Evolutionary conservation across 2,113 vertebrate species (phyloP).

Genomic region (Hypanus sabinus): DNA sequence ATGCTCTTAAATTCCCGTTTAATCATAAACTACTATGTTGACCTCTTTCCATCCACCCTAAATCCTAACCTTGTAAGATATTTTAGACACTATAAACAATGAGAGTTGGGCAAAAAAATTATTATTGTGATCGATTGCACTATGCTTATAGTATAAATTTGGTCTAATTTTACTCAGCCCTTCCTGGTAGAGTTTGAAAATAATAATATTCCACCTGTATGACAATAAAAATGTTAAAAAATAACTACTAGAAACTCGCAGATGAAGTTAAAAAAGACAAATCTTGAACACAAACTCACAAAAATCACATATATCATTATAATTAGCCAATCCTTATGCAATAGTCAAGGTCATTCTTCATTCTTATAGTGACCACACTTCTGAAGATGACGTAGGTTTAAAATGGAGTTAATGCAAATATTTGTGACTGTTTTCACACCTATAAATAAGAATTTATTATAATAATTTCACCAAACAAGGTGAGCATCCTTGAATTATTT

Average conservation of each 20-base stretch:
- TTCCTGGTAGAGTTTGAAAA: neutral
- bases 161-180: neutral
- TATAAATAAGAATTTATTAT: conserved; percentile 9
- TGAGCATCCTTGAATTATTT: neutral
- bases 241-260: neutral
- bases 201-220: no score
- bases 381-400: neutral
- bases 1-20: neutral
- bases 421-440: neutral
- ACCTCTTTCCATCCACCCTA: neutral
- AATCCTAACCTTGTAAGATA: neutral
- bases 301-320: neutral
- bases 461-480: neutral
- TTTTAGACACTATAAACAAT: neutral
- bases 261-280: neutral
- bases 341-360: no score
- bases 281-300: neutral
- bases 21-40: neutral
- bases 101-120: neutral
- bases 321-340: neutral
- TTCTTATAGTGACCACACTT: neutral
- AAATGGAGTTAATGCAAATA: neutral
- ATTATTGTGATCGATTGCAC: neutral
- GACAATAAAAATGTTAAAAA: neutral
- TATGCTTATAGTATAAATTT: neutral